A percentile compares a stretch with the other conserved stretches of the same genome.
These are phyloP conservation scores for Stylophora pistillata DNA, from an alignment of 64 coral and sea anemone genomes.

Conservation along the genomic window DNA sequence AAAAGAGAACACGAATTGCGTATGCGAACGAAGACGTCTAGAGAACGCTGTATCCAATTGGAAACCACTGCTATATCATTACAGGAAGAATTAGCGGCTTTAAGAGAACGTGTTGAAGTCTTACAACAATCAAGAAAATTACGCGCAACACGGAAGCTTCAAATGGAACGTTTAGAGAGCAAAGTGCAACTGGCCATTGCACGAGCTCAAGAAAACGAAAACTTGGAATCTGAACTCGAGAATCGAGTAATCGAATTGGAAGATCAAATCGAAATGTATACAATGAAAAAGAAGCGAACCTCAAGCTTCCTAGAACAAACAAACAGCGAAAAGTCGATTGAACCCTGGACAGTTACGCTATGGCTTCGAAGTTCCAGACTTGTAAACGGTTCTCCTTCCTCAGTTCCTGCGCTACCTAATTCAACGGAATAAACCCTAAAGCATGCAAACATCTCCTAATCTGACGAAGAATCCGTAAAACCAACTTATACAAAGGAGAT, in stretches of 20 bases:
- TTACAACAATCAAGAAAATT: neutral
- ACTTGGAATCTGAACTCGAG: slow-evolving; percentile 6
- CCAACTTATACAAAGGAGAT: slow-evolving; percentile 2
- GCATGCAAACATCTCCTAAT: neutral
- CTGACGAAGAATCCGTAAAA: neutral
- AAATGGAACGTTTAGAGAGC: neutral
- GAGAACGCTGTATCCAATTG: neutral
- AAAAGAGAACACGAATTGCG: slow-evolving; percentile 13
- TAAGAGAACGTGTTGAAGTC: neutral
- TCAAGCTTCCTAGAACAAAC: neutral
- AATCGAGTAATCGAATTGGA: slow-evolving; percentile 12
- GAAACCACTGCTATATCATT: neutral
- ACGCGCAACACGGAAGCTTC: too few species aligned
- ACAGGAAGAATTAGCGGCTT: slow-evolving; percentile 2
- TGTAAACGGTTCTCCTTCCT: neutral
- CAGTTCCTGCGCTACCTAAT: neutral
- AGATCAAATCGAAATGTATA: slow-evolving; percentile 24
- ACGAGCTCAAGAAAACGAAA: slow-evolving; percentile 5
- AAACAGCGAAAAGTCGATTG: neutral
- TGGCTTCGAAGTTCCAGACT: slow-evolving; percentile 13
- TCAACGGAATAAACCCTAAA: neutral
- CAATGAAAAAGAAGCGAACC: slow-evolving; percentile 2
- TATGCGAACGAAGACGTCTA: neutral
- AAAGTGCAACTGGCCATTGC: neutral
- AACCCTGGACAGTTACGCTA: neutral